Evolutionary conservation across 2,113 vertebrate genomes (phyloP).

Genomic region (Serinus canaria): DNA sequence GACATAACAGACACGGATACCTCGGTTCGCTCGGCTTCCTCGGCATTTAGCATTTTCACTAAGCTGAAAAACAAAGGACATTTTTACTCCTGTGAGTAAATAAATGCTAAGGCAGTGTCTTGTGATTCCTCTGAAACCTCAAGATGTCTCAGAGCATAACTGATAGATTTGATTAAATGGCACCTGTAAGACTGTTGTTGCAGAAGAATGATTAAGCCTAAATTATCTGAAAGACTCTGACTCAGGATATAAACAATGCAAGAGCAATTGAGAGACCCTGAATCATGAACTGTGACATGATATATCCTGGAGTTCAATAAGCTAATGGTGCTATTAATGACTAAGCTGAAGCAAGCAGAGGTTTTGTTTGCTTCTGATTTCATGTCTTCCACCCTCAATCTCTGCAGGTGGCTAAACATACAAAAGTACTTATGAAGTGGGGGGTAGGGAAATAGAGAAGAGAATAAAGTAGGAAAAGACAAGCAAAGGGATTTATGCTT

Average conservation of each 20-base stretch:
- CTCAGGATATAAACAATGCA: slow-evolving; percentile 36
- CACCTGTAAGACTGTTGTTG: slow-evolving; percentile 52
- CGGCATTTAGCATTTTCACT: neutral
- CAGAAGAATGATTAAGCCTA: slow-evolving; percentile 65
- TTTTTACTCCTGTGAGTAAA: slow-evolving; percentile 14
- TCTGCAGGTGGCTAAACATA: slow-evolving; percentile 35
- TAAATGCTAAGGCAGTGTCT: slow-evolving; percentile 21
- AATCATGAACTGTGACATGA: slow-evolving; percentile 42
- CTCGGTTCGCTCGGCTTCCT: neutral
- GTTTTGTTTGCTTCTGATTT: slow-evolving; percentile 42
- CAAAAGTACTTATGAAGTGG: neutral
- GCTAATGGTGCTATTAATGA: slow-evolving; percentile 54
- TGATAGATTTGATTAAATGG: slow-evolving; percentile 66
- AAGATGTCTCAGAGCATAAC: slow-evolving; percentile 41
- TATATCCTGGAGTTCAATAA: slow-evolving; percentile 49
- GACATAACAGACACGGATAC: neutral
- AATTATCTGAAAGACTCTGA: slow-evolving; percentile 49
- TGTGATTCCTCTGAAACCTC: slow-evolving; percentile 42
- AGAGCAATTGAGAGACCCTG: slow-evolving; percentile 25
- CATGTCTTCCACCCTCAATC: neutral
- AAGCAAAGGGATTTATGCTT: slow-evolving; percentile 30
- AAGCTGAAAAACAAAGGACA: neutral
- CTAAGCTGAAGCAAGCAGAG: slow-evolving; percentile 37
- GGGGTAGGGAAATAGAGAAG: neutral
- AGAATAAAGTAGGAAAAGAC: neutral